These are phyloP conservation scores for Aphis gossypii DNA, from an alignment of 1,140 invertebrate species.

Conservation along the genomic window DNA sequence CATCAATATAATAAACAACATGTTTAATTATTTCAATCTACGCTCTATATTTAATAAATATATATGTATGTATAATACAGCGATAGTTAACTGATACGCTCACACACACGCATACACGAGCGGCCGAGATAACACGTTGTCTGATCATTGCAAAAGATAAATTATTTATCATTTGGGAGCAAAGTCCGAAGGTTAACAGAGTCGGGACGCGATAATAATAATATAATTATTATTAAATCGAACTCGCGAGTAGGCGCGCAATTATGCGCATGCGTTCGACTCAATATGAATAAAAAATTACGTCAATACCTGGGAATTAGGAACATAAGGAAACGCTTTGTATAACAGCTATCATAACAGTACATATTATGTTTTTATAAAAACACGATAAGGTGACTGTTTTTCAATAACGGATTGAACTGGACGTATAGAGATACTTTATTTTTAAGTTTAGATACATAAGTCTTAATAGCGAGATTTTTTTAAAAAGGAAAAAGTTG, in stretches of 20 bases:
- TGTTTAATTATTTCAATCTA: background rate
- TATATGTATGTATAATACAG: too few species aligned
- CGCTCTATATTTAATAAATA: background rate
- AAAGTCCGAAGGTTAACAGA: background rate
- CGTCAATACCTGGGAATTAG: background rate
- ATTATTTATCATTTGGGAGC: background rate
- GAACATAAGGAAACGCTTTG: background rate
- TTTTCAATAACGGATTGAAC: too few species aligned
- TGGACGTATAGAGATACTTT: too few species aligned
- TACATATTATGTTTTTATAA: too few species aligned
- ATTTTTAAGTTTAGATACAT: too few species aligned
- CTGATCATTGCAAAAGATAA: background rate
- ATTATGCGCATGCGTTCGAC: too few species aligned
- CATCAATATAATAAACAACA: too few species aligned
- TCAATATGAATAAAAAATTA: background rate
- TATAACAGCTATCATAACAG: background rate
- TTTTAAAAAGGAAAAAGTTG: too few species aligned
- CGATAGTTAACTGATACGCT: background rate
- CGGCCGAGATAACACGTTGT: background rate
- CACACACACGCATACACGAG: too few species aligned
- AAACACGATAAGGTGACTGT: too few species aligned
- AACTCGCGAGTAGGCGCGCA: too few species aligned
- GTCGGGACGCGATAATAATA: background rate
- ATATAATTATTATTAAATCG: background rate
- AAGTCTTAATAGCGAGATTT: too few species aligned